Conservation (phyloP, 2,888 invertebrate species). For the Epirrhoe tristata region DNA sequence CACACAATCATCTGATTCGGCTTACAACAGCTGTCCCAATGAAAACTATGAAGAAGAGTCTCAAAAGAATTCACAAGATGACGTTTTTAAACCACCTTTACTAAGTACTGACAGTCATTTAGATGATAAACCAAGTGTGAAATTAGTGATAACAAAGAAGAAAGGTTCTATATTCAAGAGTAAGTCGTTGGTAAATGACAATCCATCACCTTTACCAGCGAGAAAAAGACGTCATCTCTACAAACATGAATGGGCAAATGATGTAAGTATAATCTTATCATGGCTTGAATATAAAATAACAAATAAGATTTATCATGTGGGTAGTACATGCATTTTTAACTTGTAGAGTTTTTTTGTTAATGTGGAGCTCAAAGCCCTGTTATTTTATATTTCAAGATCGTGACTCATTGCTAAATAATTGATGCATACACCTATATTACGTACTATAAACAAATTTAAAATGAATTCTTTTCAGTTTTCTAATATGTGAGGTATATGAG, state of each 20-base stretch:
- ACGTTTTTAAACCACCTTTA: slow-evolving; percentile 78
- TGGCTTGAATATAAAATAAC: background rate
- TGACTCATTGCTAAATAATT: background rate
- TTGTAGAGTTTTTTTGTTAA: background rate
- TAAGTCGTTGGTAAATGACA: slow-evolving; percentile 88
- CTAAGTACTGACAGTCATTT: slow-evolving; percentile 68
- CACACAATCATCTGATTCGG: slow-evolving; percentile 74
- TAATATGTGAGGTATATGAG: too few relatives aligned
- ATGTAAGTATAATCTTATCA: slow-evolving; percentile 74
- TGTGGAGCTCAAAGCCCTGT: background rate
- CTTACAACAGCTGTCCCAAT: slow-evolving; percentile 78
- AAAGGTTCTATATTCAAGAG: slow-evolving; percentile 97
- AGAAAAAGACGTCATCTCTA: slow-evolving; percentile 92
- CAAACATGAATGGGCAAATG: slow-evolving; percentile 95
- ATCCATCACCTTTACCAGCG: slow-evolving; percentile 83
- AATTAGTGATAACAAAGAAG: slow-evolving; percentile 91
- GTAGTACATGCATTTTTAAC: background rate
- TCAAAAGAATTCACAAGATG: slow-evolving; percentile 71
- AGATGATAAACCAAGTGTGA: slow-evolving; percentile 86
- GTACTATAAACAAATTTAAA: too few relatives aligned
- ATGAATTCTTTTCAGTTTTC: too few relatives aligned
- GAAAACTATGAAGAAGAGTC: slow-evolving; percentile 76
- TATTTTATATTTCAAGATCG: background rate
- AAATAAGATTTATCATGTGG: slow-evolving; percentile 1
- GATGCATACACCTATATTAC: background rate